Conservation (phyloP, 2,888 invertebrate species). For the Sinohyriopsis cumingii region DNA sequence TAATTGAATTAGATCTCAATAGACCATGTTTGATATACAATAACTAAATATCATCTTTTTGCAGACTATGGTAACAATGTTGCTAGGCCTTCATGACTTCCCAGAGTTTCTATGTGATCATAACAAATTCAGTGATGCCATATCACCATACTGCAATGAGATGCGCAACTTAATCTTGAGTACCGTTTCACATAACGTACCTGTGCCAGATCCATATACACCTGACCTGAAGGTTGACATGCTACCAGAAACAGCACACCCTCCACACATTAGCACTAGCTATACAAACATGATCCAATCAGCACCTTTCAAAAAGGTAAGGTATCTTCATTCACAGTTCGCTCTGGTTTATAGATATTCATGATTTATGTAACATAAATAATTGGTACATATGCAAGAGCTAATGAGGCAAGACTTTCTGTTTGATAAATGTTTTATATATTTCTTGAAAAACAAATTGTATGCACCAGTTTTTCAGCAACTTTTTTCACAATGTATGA, state of each 20-base stretch:
- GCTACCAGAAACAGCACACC: slow-evolving; percentile 58
- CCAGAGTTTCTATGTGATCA: slow-evolving; percentile 99
- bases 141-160: slow-evolving; percentile 98
- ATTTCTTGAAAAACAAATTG: no score
- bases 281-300: slow-evolving; percentile 89
- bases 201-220: no score
- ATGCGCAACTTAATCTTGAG: slow-evolving; percentile 98
- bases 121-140: slow-evolving; percentile 99
- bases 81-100: slow-evolving; percentile 97
- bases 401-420: no score
- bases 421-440: no score
- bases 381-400: no score
- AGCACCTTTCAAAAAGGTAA: no score
- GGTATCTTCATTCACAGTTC: no score
- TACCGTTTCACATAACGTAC: slow-evolving; percentile 98
- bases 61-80: slow-evolving; percentile 86
- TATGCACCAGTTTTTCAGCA: no score
- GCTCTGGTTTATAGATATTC: no score
- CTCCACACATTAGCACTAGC: slow-evolving; percentile 90
- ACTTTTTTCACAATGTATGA: no score
- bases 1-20: background rate
- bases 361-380: no score
- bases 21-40: no score
- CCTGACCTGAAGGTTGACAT: slow-evolving; percentile 86
- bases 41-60: slow-evolving; percentile 22